Evolutionary conservation across 2,113 vertebrate species (phyloP), one percentile per base, ranked within the genome.

Genomic region (Petromus typicus): DNA sequence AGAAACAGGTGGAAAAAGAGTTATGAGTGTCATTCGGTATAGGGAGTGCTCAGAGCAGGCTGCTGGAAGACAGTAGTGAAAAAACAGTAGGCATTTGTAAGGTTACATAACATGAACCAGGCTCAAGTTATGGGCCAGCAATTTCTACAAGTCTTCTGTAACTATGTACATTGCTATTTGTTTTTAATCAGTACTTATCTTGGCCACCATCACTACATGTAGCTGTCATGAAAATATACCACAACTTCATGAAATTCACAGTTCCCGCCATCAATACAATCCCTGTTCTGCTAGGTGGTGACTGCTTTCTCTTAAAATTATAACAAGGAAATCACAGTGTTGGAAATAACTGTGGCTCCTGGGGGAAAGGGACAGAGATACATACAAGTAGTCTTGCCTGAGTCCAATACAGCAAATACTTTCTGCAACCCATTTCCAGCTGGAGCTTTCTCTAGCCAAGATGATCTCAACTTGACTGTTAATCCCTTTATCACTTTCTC

Each of bases 311-410:
- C 78, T 90, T 89, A 67, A 96, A 85, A 92, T 66, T 63, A 61
- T 82, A 90, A 93, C 92, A 96, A 94, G 79, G 82, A 95, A 93
- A 95, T 90, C 67, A 96, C 82, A 96, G 61, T 79, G 85, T 10
- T 92, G 43, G 79, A 64, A 67, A 95, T 66, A 84, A 84, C 8
- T 11, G 51, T 76, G 51, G 63, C 27, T 90, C 82, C 45, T 76
- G 37, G 61, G 75, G 48, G 80, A 78, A 94, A 14, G 13, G 32
- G 66, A 64, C 14, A 86, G 64, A 91, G 89, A 59, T 14, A 0
- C 64, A 87, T 88, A 56, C 37, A 51, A 59, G 78, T 67, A 92
- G 78, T 48, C 73, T 40, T 13, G 51, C 30, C 34, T 85, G 34
- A 94, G 56, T 90, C 64, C 73, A 73, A 14, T 54, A 73, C 69